Percentiles rank a stretch among this genome's conserved stretches.
Evolutionary conservation across 1,140 invertebrate species (phyloP).

Genomic region (Ctenoplectra terminalis): DNA sequence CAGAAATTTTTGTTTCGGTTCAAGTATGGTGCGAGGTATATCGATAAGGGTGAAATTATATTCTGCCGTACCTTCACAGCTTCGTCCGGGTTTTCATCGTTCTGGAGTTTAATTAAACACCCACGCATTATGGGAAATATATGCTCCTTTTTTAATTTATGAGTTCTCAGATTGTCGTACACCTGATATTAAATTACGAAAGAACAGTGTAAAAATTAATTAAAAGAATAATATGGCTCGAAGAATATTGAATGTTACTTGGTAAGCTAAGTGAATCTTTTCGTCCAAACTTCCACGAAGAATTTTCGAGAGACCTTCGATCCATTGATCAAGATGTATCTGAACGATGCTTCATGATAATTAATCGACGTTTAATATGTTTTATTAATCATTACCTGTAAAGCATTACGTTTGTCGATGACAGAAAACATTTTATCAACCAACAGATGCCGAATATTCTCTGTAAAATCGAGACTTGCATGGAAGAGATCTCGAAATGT

Average conservation of each 20-base stretch:
- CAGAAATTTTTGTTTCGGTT: neutral
- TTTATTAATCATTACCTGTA: slow-evolving; percentile 60
- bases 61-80: slow-evolving; percentile 83
- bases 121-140: slow-evolving; percentile 90
- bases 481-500: slow-evolving; percentile 89
- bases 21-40: neutral
- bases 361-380: neutral
- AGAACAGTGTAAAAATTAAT: neutral
- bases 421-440: slow-evolving; percentile 85
- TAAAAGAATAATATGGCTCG: neutral
- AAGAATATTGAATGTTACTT: slow-evolving; percentile 74
- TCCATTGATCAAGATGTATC: slow-evolving; percentile 87
- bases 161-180: slow-evolving; percentile 88
- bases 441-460: slow-evolving; percentile 85
- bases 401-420: slow-evolving; percentile 78
- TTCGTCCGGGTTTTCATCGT: slow-evolving; percentile 87
- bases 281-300: slow-evolving; percentile 87
- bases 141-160: slow-evolving; percentile 87
- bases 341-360: slow-evolving; percentile 40
- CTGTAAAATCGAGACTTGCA: slow-evolving; percentile 88
- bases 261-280: slow-evolving; percentile 86
- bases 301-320: slow-evolving; percentile 86
- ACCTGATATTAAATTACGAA: slow-evolving; percentile 79
- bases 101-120: slow-evolving; percentile 84
- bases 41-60: neutral